Percentiles rank a stretch among this genome's conserved stretches.
Conservation (phyloP, 2,113 vertebrate genomes). For the Noturus placidus region DNA sequence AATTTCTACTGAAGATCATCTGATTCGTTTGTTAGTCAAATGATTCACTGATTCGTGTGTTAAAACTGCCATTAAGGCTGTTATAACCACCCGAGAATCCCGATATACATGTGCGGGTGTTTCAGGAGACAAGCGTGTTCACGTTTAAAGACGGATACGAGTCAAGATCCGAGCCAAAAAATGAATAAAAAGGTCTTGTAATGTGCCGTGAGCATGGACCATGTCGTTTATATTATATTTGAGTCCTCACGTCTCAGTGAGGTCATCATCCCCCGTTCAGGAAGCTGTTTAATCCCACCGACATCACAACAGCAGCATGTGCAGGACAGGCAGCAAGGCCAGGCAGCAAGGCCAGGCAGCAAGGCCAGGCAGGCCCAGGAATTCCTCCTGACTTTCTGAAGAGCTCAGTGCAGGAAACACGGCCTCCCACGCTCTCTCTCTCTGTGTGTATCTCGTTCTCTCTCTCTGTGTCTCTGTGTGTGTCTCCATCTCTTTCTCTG, state of each 20-base stretch:
- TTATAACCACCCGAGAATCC: not conserved
- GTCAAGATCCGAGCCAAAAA: not conserved
- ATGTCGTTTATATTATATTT: too few relatives aligned
- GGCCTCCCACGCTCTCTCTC: too few relatives aligned
- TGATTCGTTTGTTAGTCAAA: not conserved
- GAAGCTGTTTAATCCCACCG: conserved; percentile 52
- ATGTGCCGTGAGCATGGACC: too few relatives aligned
- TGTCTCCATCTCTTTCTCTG: too few relatives aligned
- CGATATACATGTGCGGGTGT: not conserved
- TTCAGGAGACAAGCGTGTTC: not conserved
- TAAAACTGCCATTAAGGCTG: too few relatives aligned
- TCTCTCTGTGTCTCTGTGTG: too few relatives aligned
- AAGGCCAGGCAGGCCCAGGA: conserved; percentile 66
- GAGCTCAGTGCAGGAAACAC: not conserved
- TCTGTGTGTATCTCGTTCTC: too few relatives aligned
- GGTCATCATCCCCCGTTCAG: not conserved
- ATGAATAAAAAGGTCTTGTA: not conserved
- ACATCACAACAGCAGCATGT: conserved; percentile 30
- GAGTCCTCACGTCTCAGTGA: not conserved
- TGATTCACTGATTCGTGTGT: not conserved
- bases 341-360: too few relatives aligned
- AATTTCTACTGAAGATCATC: too few relatives aligned
- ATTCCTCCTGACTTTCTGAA: conserved; percentile 50
- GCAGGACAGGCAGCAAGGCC: conserved; percentile 63
- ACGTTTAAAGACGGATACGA: not conserved